Percentiles rank a stretch among this genome's conserved stretches.
Conservation (phyloP, 2,797 vertebrate species). For the Perodicticus potto region DNA sequence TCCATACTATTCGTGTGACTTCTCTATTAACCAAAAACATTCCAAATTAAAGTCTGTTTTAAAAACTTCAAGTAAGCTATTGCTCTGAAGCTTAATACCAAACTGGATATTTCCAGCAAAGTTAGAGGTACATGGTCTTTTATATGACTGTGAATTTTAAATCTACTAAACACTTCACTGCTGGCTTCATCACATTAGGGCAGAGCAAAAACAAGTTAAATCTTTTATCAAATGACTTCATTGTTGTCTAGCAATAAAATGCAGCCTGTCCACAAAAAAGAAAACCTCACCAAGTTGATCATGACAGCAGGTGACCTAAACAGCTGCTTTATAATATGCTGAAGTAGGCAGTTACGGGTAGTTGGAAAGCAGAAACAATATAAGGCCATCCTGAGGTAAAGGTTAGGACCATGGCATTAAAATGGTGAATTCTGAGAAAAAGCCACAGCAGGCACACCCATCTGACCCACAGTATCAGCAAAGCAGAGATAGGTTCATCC, state of each 20-base stretch:
- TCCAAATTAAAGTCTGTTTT: slow-evolving; percentile 18
- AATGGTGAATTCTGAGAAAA: slow-evolving; percentile 47
- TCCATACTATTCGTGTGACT: slow-evolving; percentile 9
- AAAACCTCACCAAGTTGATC: slow-evolving; percentile 42
- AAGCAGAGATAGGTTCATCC: not conserved
- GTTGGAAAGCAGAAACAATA: slow-evolving; percentile 43
- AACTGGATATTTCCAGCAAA: slow-evolving; percentile 18
- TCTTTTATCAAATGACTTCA: slow-evolving; percentile 36
- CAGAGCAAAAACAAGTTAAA: slow-evolving; percentile 29
- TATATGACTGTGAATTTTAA: slow-evolving; percentile 41
- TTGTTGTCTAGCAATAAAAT: slow-evolving; percentile 63
- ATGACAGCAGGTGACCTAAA: slow-evolving; percentile 65
- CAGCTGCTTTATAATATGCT: slow-evolving; percentile 68
- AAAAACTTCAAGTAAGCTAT: slow-evolving; percentile 30
- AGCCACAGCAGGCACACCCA: slow-evolving; percentile 2
- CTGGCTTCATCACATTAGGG: not conserved
- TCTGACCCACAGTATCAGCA: not conserved
- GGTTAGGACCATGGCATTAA: slow-evolving; percentile 16
- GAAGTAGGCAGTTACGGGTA: slow-evolving; percentile 36
- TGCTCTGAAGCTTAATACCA: slow-evolving; percentile 1
- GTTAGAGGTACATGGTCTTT: slow-evolving; percentile 7
- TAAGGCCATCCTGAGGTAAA: slow-evolving; percentile 61
- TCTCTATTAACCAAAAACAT: slow-evolving; percentile 52
- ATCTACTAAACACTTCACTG: slow-evolving; percentile 34
- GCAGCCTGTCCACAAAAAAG: slow-evolving; percentile 16